Percentiles rank a stretch among this genome's conserved stretches.
phyloP scores from a whole-genome alignment of 1,140 invertebrate genomes.

The Popillia japonica region DNA sequence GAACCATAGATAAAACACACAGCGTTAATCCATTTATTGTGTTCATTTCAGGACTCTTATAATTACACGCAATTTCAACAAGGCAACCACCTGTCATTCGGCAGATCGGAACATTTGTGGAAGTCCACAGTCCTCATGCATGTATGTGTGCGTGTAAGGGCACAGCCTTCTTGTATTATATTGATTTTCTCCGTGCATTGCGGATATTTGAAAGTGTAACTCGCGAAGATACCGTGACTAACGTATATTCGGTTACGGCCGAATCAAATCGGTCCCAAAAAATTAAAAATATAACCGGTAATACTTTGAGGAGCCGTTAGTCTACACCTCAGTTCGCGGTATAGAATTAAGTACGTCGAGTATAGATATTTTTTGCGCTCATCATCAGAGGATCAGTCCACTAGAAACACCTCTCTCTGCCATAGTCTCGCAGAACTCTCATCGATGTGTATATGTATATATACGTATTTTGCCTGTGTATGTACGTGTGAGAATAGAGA shows the following conservation, averaged over 20 bases:
- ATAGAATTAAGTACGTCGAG: not conserved
- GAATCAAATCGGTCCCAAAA: slow-evolving; percentile 30
- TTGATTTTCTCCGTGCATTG: slow-evolving; percentile 61
- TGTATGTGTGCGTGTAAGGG: slow-evolving; percentile 45
- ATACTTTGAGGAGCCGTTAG: slow-evolving; percentile 18
- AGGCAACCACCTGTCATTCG: slow-evolving; percentile 58
- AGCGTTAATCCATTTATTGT: slow-evolving; percentile 38
- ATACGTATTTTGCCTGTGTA: slow-evolving; percentile 16
- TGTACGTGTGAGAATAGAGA: slow-evolving; percentile 20
- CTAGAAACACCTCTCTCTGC: slow-evolving; percentile 24
- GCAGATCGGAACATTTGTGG: slow-evolving; percentile 19
- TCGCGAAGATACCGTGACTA: slow-evolving; percentile 29
- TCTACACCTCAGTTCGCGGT: slow-evolving; percentile 10
- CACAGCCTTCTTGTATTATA: slow-evolving; percentile 55
- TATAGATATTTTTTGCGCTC: not conserved
- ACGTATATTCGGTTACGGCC: slow-evolving; percentile 27
- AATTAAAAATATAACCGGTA: slow-evolving; percentile 28
- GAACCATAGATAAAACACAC: slow-evolving; percentile 17
- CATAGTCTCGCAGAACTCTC: not conserved
- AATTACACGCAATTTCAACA: slow-evolving; percentile 26
- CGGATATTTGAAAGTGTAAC: slow-evolving; percentile 54
- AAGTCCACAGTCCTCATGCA: not conserved
- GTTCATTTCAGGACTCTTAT: not conserved
- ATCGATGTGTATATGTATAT: not conserved
- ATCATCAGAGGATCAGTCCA: slow-evolving; percentile 20